phyloP scores from a whole-genome alignment of 2,797 vertebrate genomes.

The Ctenosaura bakeri region DNA sequence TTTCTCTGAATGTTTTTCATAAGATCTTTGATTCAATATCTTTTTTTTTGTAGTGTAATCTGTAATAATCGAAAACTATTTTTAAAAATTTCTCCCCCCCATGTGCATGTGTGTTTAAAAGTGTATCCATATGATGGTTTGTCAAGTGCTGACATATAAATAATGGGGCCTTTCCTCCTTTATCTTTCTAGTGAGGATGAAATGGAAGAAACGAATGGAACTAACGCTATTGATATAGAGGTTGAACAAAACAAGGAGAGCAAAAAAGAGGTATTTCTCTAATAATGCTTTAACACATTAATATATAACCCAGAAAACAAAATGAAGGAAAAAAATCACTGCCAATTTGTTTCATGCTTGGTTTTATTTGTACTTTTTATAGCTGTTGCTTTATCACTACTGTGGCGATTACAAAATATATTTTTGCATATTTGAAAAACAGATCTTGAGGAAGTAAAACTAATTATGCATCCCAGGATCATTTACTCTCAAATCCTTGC shows the following conservation, averaged over 20 bases:
- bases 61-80: not conserved
- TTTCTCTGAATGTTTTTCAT: not conserved
- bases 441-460: not conserved
- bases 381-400: slow-evolving; percentile 40
- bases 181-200: slow-evolving; percentile 90
- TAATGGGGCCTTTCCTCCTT: slow-evolving; percentile 52
- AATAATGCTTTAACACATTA: slow-evolving; percentile 27
- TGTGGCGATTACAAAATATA: not conserved
- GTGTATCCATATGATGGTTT: slow-evolving; percentile 28
- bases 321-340: not conserved
- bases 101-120: not conserved
- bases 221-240: slow-evolving; percentile 84
- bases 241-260: slow-evolving; percentile 88
- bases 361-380: slow-evolving; percentile 55
- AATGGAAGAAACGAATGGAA: slow-evolving; percentile 84
- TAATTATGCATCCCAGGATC: not conserved
- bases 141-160: slow-evolving; percentile 16
- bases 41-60: not conserved
- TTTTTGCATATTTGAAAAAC: not conserved
- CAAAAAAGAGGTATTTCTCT: slow-evolving; percentile 87
- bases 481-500: not conserved
- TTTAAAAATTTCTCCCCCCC: not conserved
- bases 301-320: not conserved
- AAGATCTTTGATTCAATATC: not conserved
- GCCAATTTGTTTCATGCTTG: slow-evolving; percentile 12